Base-by-base conservation (phyloP, 2,797 vertebrate genomes). In the Platyrinchus mystaceus region DNA sequence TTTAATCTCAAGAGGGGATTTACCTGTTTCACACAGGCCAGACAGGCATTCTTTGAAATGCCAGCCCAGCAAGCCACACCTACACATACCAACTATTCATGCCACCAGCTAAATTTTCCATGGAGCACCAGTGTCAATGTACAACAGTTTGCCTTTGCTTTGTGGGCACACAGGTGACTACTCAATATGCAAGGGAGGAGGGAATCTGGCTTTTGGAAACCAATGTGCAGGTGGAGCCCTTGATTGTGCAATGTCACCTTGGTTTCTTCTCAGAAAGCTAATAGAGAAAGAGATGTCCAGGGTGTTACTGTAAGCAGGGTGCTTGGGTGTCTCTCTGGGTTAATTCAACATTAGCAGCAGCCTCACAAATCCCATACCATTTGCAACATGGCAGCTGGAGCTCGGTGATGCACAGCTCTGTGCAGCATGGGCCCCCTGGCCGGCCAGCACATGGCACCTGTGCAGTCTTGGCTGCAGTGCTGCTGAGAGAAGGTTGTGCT, bases 361-460 rank as follows among this genome's bases (percentile, higher is more conserved):
- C 50, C 80, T 62, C 52, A 12, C n/a, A 24, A 24, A 41, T 17
- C 23, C 50, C 56, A 2, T 8, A 3, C 6, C 1, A 1, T 17
- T 56, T 27, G 58, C 7, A 1, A 10, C 1, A 8, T 3, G 27
- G 39, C 46, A 39, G 58, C 8, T 66, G 50, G 46, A 23, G 64
- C 32, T 75, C 0, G 0, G 34, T 21, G 52, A 10, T 2, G 17
- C 24, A 1, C 18, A 30, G 36, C 52, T 13, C 60, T 3, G 2
- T 0, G 5, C 41, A 37, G 52, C 1, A 1, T 3, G 6, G 52
- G 27, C 24, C 30, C 44, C 0, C 0, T 8, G 55, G 73, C 47
- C 0, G 1, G 44, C 41, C 0, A 5, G 59, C 59, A 27, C 2
- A 1, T 17, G 56, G 32, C 49, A 64, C n/a, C 47, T 9, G 0